Conservation (phyloP, 2,888 invertebrate species). For the Ornithoptera priamus region DNA sequence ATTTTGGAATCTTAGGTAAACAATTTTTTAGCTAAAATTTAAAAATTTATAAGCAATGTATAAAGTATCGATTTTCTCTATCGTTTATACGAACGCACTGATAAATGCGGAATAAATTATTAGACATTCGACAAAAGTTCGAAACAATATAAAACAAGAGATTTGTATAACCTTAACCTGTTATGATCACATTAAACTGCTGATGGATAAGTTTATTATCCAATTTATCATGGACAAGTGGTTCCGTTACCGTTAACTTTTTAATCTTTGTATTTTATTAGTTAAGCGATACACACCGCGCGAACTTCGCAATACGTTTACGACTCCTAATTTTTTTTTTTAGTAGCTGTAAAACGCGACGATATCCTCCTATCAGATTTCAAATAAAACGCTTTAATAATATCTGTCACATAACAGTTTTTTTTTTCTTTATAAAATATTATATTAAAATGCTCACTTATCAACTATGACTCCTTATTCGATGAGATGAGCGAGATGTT, state of each 20-base stretch:
- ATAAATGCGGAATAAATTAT: no score
- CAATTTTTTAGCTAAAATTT: no score
- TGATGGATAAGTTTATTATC: neutral
- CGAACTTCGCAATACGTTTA: slow-evolving; percentile 7
- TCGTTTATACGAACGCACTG: no score
- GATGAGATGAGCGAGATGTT: no score
- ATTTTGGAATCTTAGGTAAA: no score
- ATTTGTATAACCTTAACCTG: no score
- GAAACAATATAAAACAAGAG: neutral
- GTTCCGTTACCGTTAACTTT: slow-evolving; percentile 1
- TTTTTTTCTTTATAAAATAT: no score
- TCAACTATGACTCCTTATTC: no score
- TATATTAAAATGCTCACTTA: no score
- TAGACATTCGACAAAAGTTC: neutral
- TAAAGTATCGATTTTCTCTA: no score
- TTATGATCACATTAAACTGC: no score
- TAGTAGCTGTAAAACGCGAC: neutral
- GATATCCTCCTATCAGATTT: slow-evolving; percentile 7
- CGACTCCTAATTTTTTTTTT: neutral
- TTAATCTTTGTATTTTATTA: slow-evolving; percentile 11
- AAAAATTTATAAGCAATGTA: no score
- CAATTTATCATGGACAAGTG: neutral
- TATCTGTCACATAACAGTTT: neutral
- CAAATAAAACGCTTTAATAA: slow-evolving; percentile 2
- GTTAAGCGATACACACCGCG: neutral